Percentiles rank a stretch among this genome's conserved stretches.
phyloP scores from a whole-genome alignment of 2,888 invertebrate species.

The Habroteleia sp. region DNA sequence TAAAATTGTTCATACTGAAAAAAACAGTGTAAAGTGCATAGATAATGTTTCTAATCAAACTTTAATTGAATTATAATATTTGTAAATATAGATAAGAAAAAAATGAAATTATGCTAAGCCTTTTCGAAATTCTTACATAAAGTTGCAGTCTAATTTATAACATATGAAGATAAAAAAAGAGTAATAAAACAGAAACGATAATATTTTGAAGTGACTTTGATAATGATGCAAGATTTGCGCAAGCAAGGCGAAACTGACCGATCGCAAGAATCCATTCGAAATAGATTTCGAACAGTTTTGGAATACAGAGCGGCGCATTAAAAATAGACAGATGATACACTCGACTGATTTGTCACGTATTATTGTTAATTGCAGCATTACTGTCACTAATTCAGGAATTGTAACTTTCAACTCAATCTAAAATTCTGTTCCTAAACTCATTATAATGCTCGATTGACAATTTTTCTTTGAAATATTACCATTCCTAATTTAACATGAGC shows the following conservation, averaged over 20 bases:
- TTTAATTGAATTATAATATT: no score
- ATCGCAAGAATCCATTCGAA: slow-evolving; percentile 60
- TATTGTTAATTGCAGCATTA: slow-evolving; percentile 55
- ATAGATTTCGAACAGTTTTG: slow-evolving; percentile 61
- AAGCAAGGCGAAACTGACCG: slow-evolving; percentile 57
- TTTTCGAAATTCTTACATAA: no score
- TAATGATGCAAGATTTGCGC: slow-evolving; percentile 59
- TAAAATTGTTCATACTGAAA: no score
- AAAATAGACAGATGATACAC: slow-evolving; percentile 53
- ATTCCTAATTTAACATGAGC: slow-evolving; percentile 36
- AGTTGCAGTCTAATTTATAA: neutral
- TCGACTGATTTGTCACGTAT: slow-evolving; percentile 57
- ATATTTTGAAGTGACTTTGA: slow-evolving; percentile 36
- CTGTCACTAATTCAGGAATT: slow-evolving; percentile 55
- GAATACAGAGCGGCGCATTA: slow-evolving; percentile 62
- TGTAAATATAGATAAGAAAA: no score
- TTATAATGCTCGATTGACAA: slow-evolving; percentile 35
- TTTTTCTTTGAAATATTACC: slow-evolving; percentile 35
- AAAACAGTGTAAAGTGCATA: no score
- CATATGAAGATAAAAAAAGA: slow-evolving; percentile 1
- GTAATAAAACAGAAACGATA: slow-evolving; percentile 2
- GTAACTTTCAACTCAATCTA: slow-evolving; percentile 51
- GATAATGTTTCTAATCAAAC: no score
- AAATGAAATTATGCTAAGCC: no score
- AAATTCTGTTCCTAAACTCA: slow-evolving; percentile 19